Evolutionary conservation across 2,888 invertebrate genomes (phyloP), one percentile per base, ranked within the genome.

Genomic region (Hypena proboscidalis): DNA sequence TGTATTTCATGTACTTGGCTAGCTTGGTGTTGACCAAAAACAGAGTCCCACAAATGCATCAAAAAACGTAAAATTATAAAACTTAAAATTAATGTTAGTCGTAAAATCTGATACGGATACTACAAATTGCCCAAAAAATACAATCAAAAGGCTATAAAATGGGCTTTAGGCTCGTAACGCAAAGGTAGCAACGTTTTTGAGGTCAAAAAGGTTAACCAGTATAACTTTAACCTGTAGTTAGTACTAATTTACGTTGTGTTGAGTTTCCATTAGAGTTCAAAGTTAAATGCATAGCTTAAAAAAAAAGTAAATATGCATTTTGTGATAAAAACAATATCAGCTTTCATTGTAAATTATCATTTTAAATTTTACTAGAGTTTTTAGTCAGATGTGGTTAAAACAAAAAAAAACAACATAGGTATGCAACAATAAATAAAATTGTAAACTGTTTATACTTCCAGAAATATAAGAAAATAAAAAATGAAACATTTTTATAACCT

Each of bases 91-190:
- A 51, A 50, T 41, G 40, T 42, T 7, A 6, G 17, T 53, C 58
- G 22, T 66, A 67, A 66, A 67, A 65, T 58, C 56, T 23, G 55
- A 67, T 55, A 59, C 33, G 57, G 41, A 47, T 46, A 47, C 40
- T 54, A 38, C 19, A 31, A 42, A 23, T 34, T 26, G 11, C 30
- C 45, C 31, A 49, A 51, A 54, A 43, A 61, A 41, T 21, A 49
- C 51, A 47, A 67, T 67, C 55, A 64, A 58, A 69, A 58, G 29
- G 46, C 59, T 51, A 58, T 67, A 62, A 68, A 68, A 51, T 53
- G 39, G 35, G 22, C 31, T 54, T 49, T 30, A 36, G 7, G 23
- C 45, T 54, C 41, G 29, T 53, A 51, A 43, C 33, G 22, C 33
- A 45, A 47, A 67, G 45, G 67, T 40, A 56, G 51, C 62, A 37